Base-by-base conservation (phyloP, 2,888 invertebrate genomes). In the Diarsia rubi region DNA sequence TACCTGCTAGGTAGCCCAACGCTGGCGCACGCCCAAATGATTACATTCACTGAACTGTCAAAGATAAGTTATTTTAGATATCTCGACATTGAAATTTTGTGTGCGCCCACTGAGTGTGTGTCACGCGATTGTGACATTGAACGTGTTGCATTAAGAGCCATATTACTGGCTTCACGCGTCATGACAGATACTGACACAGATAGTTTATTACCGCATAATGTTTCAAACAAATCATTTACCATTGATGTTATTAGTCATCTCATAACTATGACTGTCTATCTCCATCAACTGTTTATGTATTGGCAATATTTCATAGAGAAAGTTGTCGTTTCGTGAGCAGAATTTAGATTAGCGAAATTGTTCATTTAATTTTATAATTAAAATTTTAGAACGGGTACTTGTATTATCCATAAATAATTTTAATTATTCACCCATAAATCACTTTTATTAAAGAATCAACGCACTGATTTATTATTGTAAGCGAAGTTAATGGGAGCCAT, bases 11-110 rank as follows among this genome's bases (percentile, higher is more conserved):
- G 95, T 95, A 94, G 92, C 89, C 90, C 91, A 91, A 89, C 85
- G 83, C 88, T 96, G 96, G 96, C 93, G 75, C 60, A 19, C 79
- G 68, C 92, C 96, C 96, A 96, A 95, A 81, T 89, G 94, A 95
- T 95, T 94, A 95, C 95, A 95, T 94, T 94, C 94, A 95, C 93
- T 93, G 91, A 94, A 93, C 95, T 96, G 96, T 96, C 96, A 96
- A 96, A 96, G 92, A 95, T 96, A 96, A 96, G 95, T 96, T 96
- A 96, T 96, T 96, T 96, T 95, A 94, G 95, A 92, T 95, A 92
- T 91, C 85, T 88, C 91, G 96, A 94, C 96, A 95, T 95, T 96
- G 96, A 95, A 94, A 93, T 90, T 90, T 91, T 90, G 90, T 89
- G 86, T 83, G 85, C 85, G 85, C 79, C 86, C 82, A 70, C 74